Conservation (phyloP, 2,797 vertebrate genomes). For the Remorina albescens region DNA sequence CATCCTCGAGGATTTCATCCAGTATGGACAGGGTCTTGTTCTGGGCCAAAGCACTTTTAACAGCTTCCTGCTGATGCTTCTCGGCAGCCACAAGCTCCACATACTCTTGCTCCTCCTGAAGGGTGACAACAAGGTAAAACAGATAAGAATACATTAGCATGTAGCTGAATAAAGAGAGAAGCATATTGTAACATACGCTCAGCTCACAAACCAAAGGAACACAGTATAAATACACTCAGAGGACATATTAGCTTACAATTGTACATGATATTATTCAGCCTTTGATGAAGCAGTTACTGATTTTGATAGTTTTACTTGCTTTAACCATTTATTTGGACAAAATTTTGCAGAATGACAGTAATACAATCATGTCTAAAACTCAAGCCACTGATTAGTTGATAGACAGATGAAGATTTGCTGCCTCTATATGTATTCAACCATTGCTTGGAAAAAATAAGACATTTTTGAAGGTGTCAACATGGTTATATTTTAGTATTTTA, state of each 20-base stretch:
- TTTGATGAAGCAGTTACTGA: background rate
- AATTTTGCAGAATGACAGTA: background rate
- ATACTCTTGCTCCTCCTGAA: constrained; percentile 97
- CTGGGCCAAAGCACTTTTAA: constrained; percentile 90
- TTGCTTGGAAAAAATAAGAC: background rate
- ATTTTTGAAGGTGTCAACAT: background rate
- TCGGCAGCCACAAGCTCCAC: constrained; percentile 95
- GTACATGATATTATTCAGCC: background rate
- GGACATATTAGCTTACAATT: too few species aligned
- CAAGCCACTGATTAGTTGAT: background rate
- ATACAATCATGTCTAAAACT: background rate
- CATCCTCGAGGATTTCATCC: constrained; percentile 96
- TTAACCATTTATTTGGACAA: background rate
- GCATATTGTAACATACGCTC: background rate
- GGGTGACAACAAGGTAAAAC: constrained; percentile 1
- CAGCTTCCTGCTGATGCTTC: constrained; percentile 94
- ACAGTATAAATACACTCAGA: background rate
- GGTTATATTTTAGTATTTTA: background rate
- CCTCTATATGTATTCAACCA: background rate
- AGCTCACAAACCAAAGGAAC: background rate
- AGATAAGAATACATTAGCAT: too few species aligned
- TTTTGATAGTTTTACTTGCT: background rate
- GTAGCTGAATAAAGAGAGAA: background rate
- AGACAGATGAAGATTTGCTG: background rate
- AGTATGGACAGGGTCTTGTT: constrained; percentile 96